phyloP scores from a whole-genome alignment of 2,113 vertebrate genomes.

The Passer montanus region DNA sequence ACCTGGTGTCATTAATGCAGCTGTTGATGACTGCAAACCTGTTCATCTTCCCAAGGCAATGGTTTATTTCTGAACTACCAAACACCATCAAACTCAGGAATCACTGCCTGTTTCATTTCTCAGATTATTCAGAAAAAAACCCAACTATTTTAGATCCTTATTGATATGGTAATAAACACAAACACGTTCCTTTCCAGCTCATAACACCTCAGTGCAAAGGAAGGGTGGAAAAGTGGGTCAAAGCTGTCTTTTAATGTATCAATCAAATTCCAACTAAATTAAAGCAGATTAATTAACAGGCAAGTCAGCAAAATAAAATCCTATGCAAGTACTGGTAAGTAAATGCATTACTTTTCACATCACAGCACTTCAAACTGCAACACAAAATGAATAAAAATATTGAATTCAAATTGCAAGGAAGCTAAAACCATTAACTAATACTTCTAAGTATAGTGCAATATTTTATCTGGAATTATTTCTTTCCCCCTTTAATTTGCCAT shows the following conservation, averaged over 20 bases:
- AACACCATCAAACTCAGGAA: background rate
- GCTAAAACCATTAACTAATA: background rate
- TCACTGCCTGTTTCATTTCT: background rate
- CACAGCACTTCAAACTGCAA: background rate
- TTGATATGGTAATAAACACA: background rate
- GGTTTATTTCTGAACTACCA: background rate
- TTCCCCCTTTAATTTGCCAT: background rate
- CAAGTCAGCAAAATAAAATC: background rate
- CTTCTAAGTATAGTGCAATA: background rate
- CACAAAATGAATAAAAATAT: background rate
- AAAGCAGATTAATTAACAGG: slow-evolving; percentile 39
- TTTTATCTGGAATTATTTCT: background rate
- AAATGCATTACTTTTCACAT: background rate
- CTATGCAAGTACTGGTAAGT: background rate
- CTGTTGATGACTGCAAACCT: background rate
- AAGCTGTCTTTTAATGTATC: background rate
- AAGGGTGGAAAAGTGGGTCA: slow-evolving; percentile 4
- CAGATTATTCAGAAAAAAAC: background rate
- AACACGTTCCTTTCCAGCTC: background rate
- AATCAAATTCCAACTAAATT: slow-evolving; percentile 22
- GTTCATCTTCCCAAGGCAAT: background rate
- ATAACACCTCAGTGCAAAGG: background rate
- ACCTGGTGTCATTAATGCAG: background rate
- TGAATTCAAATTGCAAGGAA: background rate
- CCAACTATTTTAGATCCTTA: background rate